phyloP scores from a whole-genome alignment of 2,113 vertebrate genomes.

The Fulica atra region DNA sequence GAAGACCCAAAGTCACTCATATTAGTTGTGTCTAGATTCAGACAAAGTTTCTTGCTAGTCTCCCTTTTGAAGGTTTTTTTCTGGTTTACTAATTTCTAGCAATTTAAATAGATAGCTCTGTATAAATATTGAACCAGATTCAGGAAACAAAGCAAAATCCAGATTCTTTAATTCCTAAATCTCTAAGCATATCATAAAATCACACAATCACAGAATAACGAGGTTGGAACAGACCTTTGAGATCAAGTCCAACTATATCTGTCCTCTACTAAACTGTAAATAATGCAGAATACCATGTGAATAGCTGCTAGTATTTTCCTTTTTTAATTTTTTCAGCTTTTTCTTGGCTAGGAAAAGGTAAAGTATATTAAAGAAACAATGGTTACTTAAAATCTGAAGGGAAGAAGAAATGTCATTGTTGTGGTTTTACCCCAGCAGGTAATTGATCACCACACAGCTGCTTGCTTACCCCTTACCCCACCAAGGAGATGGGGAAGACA shows the following conservation, averaged over 20 bases:
- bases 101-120: background rate
- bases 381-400: background rate
- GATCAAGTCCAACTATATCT: too few species aligned
- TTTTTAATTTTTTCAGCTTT: background rate
- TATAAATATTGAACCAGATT: background rate
- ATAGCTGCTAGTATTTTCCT: background rate
- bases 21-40: background rate
- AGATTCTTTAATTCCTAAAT: background rate
- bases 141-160: background rate
- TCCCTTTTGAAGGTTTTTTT: background rate
- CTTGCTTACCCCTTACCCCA: too few species aligned
- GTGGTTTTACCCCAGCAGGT: too few species aligned
- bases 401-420: background rate
- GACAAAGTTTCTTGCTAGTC: background rate
- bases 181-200: background rate
- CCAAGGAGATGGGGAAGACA: too few species aligned
- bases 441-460: too few species aligned
- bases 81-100: background rate
- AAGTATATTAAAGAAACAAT: background rate
- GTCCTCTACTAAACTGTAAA: background rate
- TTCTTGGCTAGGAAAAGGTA: background rate
- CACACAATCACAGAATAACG: too few species aligned
- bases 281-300: background rate
- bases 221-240: too few species aligned
- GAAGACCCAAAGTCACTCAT: background rate